Conservation (phyloP, 2,888 invertebrate species). For the Andrena marginata region DNA sequence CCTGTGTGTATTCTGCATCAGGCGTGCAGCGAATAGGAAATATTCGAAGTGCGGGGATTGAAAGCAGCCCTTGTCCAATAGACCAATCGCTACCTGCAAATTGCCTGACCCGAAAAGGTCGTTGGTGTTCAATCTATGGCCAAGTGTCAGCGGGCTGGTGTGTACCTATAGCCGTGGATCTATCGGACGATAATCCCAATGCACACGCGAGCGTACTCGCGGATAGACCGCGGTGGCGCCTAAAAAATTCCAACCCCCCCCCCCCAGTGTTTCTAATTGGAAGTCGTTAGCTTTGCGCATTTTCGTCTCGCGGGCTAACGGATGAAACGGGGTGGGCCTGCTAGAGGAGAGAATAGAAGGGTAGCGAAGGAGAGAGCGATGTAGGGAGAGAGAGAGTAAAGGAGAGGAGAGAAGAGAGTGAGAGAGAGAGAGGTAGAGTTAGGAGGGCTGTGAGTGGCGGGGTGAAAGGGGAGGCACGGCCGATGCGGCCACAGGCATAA, state of each 20-base stretch:
- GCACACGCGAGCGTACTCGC: slow-evolving; percentile 33
- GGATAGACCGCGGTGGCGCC: slow-evolving; percentile 45
- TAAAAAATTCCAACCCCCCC: slow-evolving; percentile 81
- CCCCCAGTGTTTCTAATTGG: slow-evolving; percentile 87
- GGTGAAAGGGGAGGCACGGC: slow-evolving; percentile 66
- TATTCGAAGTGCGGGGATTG: no score
- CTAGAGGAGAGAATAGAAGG: slow-evolving; percentile 34
- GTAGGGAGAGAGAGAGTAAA: slow-evolving; percentile 42
- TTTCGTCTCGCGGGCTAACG: slow-evolving; percentile 84
- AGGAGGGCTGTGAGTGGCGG: slow-evolving; percentile 26
- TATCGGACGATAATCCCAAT: slow-evolving; percentile 37
- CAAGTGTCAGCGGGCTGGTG: neutral
- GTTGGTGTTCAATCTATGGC: neutral
- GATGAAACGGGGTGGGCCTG: slow-evolving; percentile 75
- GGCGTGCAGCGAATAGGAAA: no score
- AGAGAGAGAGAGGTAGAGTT: slow-evolving; percentile 44
- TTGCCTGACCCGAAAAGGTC: no score
- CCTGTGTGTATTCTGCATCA: no score
- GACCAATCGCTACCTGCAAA: no score
- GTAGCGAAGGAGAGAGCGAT: slow-evolving; percentile 15
- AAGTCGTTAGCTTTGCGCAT: slow-evolving; percentile 88
- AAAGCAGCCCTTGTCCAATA: no score
- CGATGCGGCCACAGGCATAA: slow-evolving; percentile 71
- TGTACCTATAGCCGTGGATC: neutral
- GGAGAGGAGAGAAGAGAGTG: slow-evolving; percentile 42